These are phyloP conservation scores for Augochlorella aurata DNA, from an alignment of 2,888 invertebrate species.

Conservation along the genomic window DNA sequence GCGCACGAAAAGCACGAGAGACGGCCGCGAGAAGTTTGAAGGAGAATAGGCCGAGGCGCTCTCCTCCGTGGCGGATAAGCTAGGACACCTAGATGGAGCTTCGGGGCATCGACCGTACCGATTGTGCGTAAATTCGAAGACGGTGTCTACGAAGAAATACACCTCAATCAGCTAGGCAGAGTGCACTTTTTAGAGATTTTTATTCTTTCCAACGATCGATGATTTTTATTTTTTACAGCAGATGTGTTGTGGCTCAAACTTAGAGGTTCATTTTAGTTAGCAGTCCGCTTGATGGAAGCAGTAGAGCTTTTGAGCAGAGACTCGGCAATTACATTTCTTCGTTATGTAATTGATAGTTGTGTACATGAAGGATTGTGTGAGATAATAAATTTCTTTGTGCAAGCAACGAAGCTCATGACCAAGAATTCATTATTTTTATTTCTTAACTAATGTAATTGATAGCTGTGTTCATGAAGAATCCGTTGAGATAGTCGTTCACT, in stretches of 20 bases:
- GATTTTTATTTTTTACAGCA: neutral
- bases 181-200: neutral
- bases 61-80: slow-evolving; percentile 29
- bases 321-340: neutral
- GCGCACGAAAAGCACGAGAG: slow-evolving; percentile 40
- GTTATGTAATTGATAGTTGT: neutral
- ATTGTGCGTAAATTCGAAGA: slow-evolving; percentile 32
- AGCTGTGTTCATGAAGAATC: too few species aligned
- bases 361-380: too few species aligned
- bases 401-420: too few species aligned
- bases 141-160: neutral
- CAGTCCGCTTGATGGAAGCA: neutral
- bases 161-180: neutral
- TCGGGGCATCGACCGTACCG: slow-evolving; percentile 32
- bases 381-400: too few species aligned
- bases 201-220: neutral
- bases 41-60: slow-evolving; percentile 23
- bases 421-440: too few species aligned
- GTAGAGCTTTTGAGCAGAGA: neutral
- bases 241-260: neutral
- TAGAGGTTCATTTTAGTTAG: neutral
- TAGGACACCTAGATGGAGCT: slow-evolving; percentile 9
- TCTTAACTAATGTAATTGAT: too few species aligned
- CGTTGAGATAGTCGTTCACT: too few species aligned
- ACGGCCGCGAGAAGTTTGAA: slow-evolving; percentile 29